Evolutionary conservation across 2,797 vertebrate genomes (phyloP), one percentile per base, ranked within the genome.

Genomic region (Pipistrellus nathusii): DNA sequence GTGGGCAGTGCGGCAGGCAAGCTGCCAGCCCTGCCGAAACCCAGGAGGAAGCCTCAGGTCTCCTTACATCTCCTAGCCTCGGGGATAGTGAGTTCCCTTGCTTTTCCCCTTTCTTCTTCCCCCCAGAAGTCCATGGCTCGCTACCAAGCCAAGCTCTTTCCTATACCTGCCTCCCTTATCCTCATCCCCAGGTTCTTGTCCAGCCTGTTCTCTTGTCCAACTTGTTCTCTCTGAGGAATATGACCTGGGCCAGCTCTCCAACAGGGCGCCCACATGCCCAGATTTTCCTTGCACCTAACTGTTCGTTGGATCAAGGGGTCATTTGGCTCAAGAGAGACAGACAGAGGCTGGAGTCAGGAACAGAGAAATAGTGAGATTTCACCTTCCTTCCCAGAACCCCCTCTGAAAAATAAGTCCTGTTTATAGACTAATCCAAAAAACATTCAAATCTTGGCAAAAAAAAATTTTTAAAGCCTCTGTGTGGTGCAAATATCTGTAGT

Each of bases 71-170:
- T 95, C 44, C 48, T 20, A 90, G 68, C 48, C 66, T 88, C 14
- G 53, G 25, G 46, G 27, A 59, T 10, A 66, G 7, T 14, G 32
- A 69, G 75, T 73, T 12, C n/a, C 14, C 41, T 77, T n/a, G 20
- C 18, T 86, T 57, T 88, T 81, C 41, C 12, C 38, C 27, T 77
- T 35, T 91, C 44, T 89, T 71, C 41, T 87, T 53, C 30, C 64
- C 69, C 57, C 6, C 11, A 81, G 27, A 20, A 95, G 69, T 91
- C 9, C 71, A 30, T 21, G 57, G 44, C 80, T 84, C 71, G 66
- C 46, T 59, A 83, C 44, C 76, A 97, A 91, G 25, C 17, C 76
- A 89, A 95, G 32, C 17, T 91, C 57, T 20, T 95, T 86, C 30
- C 32, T 78, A 23, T 14, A 81, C 68, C 35, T 91, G 72, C 12